Conservation (phyloP, 2,113 vertebrate species). For the Myiozetetes cayanensis region DNA sequence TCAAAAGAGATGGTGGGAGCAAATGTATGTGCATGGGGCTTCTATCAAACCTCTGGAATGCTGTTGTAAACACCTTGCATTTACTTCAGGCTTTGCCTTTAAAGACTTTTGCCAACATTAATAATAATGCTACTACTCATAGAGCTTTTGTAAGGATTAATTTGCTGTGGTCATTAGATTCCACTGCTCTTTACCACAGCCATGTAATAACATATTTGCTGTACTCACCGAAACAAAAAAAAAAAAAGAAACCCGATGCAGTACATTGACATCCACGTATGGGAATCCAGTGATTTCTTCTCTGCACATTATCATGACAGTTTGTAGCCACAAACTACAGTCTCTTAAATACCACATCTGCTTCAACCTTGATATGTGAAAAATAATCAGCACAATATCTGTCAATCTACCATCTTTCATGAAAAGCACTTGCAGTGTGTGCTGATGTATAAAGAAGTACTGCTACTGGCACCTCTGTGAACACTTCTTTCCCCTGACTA, state of each 20-base stretch:
- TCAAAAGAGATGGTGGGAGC: not conserved
- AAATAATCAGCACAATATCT: not conserved
- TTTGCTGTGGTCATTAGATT: conserved; percentile 25
- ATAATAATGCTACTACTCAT: conserved; percentile 3
- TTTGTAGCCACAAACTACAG: not conserved
- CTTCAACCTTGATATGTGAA: not conserved
- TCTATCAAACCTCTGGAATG: not conserved
- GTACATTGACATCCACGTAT: not conserved
- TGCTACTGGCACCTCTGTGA: not conserved
- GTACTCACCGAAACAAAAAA: not conserved
- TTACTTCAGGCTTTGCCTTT: conserved; percentile 2
- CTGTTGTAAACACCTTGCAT: not conserved
- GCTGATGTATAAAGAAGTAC: not conserved
- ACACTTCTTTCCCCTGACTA: not conserved
- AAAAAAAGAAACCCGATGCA: not conserved
- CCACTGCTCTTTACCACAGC: conserved; percentile 1
- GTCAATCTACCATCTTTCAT: not conserved
- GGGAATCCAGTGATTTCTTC: not conserved
- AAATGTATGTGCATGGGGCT: not conserved
- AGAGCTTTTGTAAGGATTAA: conserved; percentile 37
- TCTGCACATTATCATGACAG: not conserved
- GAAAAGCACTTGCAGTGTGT: not conserved
- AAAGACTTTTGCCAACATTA: conserved; percentile 17
- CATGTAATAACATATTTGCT: not conserved
- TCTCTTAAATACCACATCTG: not conserved